phyloP scores from a whole-genome alignment of 2,888 invertebrate species.

The Drosophila birchii region DNA sequence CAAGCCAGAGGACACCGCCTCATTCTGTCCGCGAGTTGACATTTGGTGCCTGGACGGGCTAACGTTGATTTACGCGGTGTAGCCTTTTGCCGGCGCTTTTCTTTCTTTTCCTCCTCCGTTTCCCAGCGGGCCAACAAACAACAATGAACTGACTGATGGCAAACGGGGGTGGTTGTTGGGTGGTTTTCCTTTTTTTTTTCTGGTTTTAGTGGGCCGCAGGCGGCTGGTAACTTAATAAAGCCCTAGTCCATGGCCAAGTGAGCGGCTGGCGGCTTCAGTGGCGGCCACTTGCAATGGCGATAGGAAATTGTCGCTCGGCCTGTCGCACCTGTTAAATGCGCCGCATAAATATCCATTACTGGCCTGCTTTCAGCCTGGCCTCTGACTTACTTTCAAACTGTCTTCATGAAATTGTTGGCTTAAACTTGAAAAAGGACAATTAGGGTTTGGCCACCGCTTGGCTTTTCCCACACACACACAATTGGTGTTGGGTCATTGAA shows the following conservation, averaged over 20 bases:
- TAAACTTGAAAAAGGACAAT: constrained; percentile 35
- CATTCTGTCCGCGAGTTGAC: constrained; percentile 41
- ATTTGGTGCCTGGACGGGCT: constrained; percentile 53
- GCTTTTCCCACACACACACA: not conserved
- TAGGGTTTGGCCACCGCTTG: not conserved
- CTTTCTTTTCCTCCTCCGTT: constrained; percentile 4
- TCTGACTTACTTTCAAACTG: constrained; percentile 37
- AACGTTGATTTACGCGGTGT: constrained; percentile 70
- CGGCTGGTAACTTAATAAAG: constrained; percentile 48
- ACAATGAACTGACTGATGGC: constrained; percentile 58
- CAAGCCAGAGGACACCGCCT: constrained; percentile 5
- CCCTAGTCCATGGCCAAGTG: constrained; percentile 42
- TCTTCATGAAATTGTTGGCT: constrained; percentile 44
- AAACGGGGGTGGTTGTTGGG: constrained; percentile 10
- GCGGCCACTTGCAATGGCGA: constrained; percentile 24
- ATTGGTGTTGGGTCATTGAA: constrained; percentile 8
- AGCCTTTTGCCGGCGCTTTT: constrained; percentile 22
- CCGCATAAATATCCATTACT: constrained; percentile 67
- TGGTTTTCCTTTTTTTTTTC: constrained; percentile 11
- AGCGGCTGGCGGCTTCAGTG: constrained; percentile 14
- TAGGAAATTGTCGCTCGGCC: constrained; percentile 34
- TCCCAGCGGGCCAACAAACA: constrained; percentile 69
- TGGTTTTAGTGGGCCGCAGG: constrained; percentile 11
- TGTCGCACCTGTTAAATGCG: constrained; percentile 59
- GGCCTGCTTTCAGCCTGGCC: not conserved